Percentiles rank a stretch among this genome's conserved stretches.
Conservation (phyloP, 2,797 vertebrate species). For the Onychomys leucogaster region DNA sequence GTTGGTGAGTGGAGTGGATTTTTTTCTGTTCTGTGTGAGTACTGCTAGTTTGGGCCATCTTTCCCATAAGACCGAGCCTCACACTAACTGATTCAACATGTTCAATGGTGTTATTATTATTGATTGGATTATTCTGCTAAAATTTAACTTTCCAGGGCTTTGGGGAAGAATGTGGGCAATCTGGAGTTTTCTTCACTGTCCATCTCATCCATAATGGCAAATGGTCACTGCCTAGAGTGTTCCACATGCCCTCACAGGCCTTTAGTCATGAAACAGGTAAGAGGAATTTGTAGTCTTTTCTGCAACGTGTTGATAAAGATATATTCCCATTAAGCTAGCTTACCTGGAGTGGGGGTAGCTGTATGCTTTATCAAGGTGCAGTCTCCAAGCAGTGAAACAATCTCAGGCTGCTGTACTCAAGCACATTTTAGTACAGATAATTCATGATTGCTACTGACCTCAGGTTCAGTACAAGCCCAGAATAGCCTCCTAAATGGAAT, state of each 20-base stretch:
- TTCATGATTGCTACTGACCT: background rate
- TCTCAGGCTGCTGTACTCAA: fast-evolving
- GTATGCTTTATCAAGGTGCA: background rate
- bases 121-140: background rate
- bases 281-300: background rate
- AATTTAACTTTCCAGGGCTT: background rate
- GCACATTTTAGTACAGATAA: background rate
- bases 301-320: background rate
- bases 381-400: background rate
- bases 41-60: background rate
- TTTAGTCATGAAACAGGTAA: background rate
- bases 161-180: background rate
- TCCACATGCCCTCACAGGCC: fast-evolving
- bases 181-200: background rate
- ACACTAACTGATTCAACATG: background rate
- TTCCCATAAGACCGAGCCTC: background rate
- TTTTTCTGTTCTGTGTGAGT: background rate
- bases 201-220: background rate
- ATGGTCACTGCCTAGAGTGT: fast-evolving
- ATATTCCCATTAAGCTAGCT: background rate
- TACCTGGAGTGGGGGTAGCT: background rate
- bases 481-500: background rate
- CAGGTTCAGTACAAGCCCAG: background rate
- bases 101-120: background rate
- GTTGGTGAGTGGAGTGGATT: too few relatives aligned